A percentile compares a stretch with the other conserved stretches of the same genome.
Conservation (phyloP, 2,113 vertebrate species). For the Merops nubicus region DNA sequence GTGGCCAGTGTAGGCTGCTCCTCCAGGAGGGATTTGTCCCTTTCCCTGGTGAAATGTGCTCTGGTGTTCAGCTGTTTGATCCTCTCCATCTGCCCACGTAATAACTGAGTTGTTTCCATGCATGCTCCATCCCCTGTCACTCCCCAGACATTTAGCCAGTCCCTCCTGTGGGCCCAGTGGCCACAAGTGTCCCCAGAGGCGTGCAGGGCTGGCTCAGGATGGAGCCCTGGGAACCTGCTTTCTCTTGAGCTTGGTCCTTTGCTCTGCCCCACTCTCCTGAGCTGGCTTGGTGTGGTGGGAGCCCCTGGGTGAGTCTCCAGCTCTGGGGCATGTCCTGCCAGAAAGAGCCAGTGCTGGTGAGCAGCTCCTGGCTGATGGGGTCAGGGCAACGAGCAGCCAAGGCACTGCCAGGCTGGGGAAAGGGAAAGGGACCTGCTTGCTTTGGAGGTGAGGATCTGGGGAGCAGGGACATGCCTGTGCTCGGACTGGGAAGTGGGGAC, state of each 20-base stretch:
- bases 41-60: neutral
- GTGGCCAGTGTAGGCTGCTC: neutral
- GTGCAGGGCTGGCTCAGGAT: neutral
- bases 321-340: neutral
- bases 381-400: accelerated
- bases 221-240: neutral
- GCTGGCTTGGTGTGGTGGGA: neutral
- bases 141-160: neutral
- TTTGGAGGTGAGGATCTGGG: neutral
- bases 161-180: neutral
- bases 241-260: neutral
- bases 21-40: neutral
- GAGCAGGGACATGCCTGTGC: accelerated
- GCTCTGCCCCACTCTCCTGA: neutral
- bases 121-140: neutral
- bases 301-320: neutral
- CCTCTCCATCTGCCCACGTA: neutral
- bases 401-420: neutral
- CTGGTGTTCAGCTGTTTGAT: neutral
- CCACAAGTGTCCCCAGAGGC: no score
- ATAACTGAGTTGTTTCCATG: neutral
- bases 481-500: neutral
- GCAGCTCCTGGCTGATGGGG: neutral
- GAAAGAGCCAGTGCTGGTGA: accelerated
- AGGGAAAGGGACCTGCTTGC: neutral